These are phyloP conservation scores for Aromia moschata DNA, from an alignment of 2,888 invertebrate genomes.

Conservation along the genomic window DNA sequence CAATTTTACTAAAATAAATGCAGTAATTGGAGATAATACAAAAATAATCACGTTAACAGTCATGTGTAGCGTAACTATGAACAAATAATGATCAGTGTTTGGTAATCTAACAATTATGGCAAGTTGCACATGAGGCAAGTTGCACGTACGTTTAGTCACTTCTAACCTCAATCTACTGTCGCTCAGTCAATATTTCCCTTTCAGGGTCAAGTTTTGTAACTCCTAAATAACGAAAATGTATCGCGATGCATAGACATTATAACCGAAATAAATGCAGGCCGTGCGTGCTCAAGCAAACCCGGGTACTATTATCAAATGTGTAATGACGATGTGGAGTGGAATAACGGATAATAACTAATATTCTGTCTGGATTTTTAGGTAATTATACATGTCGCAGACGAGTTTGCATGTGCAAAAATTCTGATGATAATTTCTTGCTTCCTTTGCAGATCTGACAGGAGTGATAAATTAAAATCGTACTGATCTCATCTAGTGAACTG, in stretches of 20 bases:
- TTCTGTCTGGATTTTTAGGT: not conserved
- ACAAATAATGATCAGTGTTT: no score
- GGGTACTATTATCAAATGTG: not conserved
- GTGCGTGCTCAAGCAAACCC: conserved; percentile 12
- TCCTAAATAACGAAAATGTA: conserved; percentile 9
- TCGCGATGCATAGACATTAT: conserved; percentile 16
- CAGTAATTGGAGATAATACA: no score
- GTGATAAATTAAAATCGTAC: conserved; percentile 5
- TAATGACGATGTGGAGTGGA: not conserved
- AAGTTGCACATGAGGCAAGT: conserved; percentile 1
- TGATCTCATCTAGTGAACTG: conserved; percentile 24
- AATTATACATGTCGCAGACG: not conserved
- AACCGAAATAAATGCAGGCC: conserved; percentile 1
- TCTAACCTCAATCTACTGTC: conserved; percentile 7
- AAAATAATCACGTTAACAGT: no score
- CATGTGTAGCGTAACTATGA: no score
- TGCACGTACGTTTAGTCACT: not conserved
- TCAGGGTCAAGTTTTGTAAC: conserved; percentile 19
- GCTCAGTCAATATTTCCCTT: conserved; percentile 3
- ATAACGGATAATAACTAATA: not conserved
- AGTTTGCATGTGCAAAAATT: not conserved
- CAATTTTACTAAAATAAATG: no score
- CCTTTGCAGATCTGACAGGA: conserved; percentile 5
- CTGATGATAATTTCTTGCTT: conserved; percentile 5
- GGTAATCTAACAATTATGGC: no score